Evolutionary conservation across 2,113 vertebrate species (phyloP).

Genomic region (Aphyosemion australe): DNA sequence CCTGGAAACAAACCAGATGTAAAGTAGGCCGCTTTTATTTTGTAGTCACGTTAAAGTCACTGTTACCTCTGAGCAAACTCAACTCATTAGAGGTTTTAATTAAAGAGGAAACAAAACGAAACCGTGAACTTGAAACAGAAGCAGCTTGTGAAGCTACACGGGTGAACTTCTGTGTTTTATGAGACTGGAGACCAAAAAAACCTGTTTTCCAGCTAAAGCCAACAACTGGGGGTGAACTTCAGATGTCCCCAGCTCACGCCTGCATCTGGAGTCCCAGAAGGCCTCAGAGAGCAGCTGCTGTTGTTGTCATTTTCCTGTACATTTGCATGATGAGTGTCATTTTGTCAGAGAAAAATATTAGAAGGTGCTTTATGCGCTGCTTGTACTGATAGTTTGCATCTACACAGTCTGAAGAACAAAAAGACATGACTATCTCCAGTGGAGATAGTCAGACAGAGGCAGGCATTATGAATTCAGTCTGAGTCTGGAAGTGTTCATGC

Average conservation of each 20-base stretch:
- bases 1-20: slow-evolving; percentile 4
- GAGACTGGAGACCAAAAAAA: slow-evolving; percentile 9
- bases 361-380: slow-evolving; percentile 1
- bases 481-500: slow-evolving; percentile 7
- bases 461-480: neutral
- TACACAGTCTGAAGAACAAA: neutral
- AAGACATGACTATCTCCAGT: slow-evolving; percentile 19
- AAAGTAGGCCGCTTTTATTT: neutral
- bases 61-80: slow-evolving; percentile 12
- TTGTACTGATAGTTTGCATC: slow-evolving; percentile 4
- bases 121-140: slow-evolving; percentile 14
- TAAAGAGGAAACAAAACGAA: slow-evolving; percentile 13
- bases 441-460: slow-evolving; percentile 3
- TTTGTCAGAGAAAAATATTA: slow-evolving; percentile 24
- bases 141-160: neutral
- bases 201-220: slow-evolving; percentile 2
- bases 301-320: slow-evolving; percentile 8
- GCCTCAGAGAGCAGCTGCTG: slow-evolving; percentile 38
- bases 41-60: neutral
- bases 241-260: slow-evolving; percentile 24
- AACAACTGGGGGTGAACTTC: slow-evolving; percentile 41
- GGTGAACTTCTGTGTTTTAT: slow-evolving; percentile 25
- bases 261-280: slow-evolving; percentile 20
- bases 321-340: slow-evolving; percentile 29
- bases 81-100: slow-evolving; percentile 23